Conservation (phyloP, 2,797 vertebrate species). For the Megalops cyprinoides region DNA sequence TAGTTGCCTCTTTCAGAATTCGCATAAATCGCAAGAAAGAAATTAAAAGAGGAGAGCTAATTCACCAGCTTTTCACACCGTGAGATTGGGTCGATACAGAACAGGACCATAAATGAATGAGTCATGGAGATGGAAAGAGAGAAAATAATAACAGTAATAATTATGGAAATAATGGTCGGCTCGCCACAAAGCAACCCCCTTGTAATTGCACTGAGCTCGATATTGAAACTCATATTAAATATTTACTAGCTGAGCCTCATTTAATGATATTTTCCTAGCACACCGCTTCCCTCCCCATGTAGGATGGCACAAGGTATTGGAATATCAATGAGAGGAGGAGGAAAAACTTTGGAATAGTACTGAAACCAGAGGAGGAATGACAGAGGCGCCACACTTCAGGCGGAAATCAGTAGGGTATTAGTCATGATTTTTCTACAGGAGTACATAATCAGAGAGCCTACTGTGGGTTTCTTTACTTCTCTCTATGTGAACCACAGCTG, state of each 20-base stretch:
- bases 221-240: constrained; percentile 52
- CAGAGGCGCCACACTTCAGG: background rate
- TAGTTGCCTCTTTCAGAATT: constrained; percentile 27
- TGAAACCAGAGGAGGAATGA: background rate
- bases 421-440: background rate
- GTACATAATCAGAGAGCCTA: background rate
- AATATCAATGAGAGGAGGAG: constrained; percentile 9
- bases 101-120: constrained; percentile 44
- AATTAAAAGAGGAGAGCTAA: constrained; percentile 1
- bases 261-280: constrained; percentile 19
- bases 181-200: constrained; percentile 41
- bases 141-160: constrained; percentile 43
- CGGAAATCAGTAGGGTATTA: background rate
- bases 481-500: background rate
- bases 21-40: constrained; percentile 6
- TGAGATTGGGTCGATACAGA: constrained; percentile 22
- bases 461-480: background rate
- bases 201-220: constrained; percentile 45
- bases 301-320: constrained; percentile 27
- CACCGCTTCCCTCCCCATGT: constrained; percentile 16
- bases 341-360: background rate
- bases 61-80: constrained; percentile 22
- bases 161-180: constrained; percentile 39
- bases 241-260: constrained; percentile 50
- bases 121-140: constrained; percentile 37